A percentile compares a stretch with the other conserved stretches of the same genome.
Evolutionary conservation across 2,113 vertebrate species (phyloP).

Genomic region (Taurulus bubalis): DNA sequence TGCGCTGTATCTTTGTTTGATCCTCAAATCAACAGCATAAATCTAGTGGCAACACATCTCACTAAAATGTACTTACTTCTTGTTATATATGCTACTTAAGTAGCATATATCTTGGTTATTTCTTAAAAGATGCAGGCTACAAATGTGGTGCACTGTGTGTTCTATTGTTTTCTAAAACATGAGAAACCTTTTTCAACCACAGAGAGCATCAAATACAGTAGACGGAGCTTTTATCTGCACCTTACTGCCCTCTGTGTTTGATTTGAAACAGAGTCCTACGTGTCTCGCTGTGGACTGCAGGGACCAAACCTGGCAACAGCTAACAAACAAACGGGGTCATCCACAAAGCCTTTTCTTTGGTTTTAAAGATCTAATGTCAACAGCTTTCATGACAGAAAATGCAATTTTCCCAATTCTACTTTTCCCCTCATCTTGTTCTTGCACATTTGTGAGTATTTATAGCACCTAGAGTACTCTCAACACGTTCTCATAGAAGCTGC

Average conservation of each 20-base stretch:
- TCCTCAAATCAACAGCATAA: too few species aligned
- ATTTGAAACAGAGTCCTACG: conserved; percentile 6
- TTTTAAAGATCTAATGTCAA: neutral
- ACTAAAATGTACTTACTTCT: neutral
- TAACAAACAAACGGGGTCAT: conserved; percentile 2
- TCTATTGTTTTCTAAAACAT: neutral
- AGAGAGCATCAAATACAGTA: neutral
- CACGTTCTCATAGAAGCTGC: conserved; percentile 5
- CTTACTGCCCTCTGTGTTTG: neutral
- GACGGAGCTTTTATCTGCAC: neutral
- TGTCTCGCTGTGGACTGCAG: neutral
- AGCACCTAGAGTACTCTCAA: neutral
- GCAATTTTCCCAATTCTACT: neutral
- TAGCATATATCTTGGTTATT: neutral
- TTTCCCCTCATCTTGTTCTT: neutral
- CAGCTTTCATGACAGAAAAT: neutral
- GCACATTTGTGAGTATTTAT: conserved; percentile 17
- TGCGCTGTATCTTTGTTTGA: too few species aligned
- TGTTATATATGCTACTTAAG: too few species aligned
- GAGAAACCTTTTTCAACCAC: neutral
- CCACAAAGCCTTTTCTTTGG: neutral
- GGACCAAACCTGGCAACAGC: conserved; percentile 12
- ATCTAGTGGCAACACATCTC: too few species aligned
- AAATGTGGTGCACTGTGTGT: neutral
- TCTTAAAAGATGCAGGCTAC: neutral